These are phyloP conservation scores for Harpagus bidentatus DNA, from an alignment of 2,113 vertebrate genomes.

Conservation along the genomic window DNA sequence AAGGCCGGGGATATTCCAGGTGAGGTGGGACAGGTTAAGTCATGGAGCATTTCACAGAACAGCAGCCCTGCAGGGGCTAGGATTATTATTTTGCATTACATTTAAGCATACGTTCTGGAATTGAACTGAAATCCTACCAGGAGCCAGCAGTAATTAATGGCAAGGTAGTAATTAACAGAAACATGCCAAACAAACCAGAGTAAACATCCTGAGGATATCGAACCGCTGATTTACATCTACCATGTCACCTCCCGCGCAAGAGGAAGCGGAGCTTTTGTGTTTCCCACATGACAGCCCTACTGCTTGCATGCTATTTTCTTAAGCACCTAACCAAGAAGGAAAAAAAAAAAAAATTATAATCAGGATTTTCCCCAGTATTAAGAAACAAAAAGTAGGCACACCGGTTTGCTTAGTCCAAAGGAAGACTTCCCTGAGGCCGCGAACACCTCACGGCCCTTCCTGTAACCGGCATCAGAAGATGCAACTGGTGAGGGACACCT, in stretches of 20 bases:
- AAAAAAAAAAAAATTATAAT: neutral
- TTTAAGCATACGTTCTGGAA: neutral
- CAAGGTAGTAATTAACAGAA: neutral
- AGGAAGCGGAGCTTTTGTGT: neutral
- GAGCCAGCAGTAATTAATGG: neutral
- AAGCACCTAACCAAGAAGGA: neutral
- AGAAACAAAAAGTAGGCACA: neutral
- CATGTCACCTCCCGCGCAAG: neutral
- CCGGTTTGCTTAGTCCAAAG: neutral
- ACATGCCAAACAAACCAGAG: neutral
- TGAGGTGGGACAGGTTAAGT: neutral
- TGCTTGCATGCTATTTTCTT: neutral
- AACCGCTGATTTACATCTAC: neutral
- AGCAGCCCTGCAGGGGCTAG: neutral
- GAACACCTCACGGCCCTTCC: neutral
- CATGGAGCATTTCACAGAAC: rapidly evolving
- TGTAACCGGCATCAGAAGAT: neutral
- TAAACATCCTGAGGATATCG: neutral
- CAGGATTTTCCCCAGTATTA: neutral
- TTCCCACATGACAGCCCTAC: neutral
- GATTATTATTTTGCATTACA: neutral
- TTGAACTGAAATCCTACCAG: neutral
- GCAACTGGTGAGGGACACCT: neutral
- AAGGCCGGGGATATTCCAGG: neutral
- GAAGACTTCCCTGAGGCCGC: neutral